Base-by-base conservation (phyloP, 2,888 invertebrate genomes). In the Desoria tigrina region DNA sequence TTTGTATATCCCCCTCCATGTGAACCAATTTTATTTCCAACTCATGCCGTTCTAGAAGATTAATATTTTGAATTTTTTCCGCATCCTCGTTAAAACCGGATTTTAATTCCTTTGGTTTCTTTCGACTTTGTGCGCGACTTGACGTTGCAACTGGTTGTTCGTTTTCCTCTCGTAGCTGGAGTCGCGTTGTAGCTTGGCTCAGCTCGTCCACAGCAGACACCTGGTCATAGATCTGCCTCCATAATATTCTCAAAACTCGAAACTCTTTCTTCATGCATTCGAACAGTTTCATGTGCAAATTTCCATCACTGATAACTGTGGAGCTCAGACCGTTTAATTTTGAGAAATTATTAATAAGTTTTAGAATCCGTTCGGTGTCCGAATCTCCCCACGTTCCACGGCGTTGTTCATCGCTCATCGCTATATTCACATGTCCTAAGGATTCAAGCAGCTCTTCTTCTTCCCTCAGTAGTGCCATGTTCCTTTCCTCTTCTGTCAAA, bases 131-230 rank as follows among this genome's bases (percentile, higher is more conserved):
- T 21, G 42, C 18, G 6, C 16, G 37, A 28, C 32, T 27, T 18
- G 9, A 16, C 6, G 16, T 26, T 16, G 24, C 2, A 7, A n/a
- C 16, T 11, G 27, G 18, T 45, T 54, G 54, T 57, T 62, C 66
- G 9, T 45, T 42, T 11, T 58, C 54, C 2, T 49, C 45, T 2
- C 57, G 51, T 7, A 74, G 32, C 14, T 63, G 24, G 21, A 76
- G 55, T 49, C 76, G 42, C 0, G 76, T 76, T 2, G 76, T 75
- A 9, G 76, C 76, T 56, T 75, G 74, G 55, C 85, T 84, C 51
- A 90, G 78, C 79, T 90, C 90, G 79, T 90, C 90, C 65, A 85
- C 83, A 0, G 87, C 86, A 62, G 86, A 80, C 9, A 83, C 80
- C 71, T 81, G 79, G 69, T 84, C 83, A 68, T 79, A 81, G 70